Evolutionary conservation across 2,797 vertebrate genomes (phyloP), one percentile per base, ranked within the genome.

Genomic region (Rhinoraja longicauda): DNA sequence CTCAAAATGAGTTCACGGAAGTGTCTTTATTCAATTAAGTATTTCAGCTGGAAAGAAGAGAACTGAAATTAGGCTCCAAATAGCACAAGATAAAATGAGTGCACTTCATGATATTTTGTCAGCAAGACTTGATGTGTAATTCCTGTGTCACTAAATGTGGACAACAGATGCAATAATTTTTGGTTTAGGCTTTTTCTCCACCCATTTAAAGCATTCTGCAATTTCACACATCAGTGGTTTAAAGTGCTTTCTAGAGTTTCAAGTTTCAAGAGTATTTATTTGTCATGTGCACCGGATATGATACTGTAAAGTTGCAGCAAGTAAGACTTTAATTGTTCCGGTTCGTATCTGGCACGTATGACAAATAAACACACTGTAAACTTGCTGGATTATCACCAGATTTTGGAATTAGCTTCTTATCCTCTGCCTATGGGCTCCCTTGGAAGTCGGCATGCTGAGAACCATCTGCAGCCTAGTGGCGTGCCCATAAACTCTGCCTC

Each of bases 391-490:
- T 91, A 72, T 73, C 36, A 39, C 67, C 70, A 91, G 13, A 17
- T 72, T 91, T 91, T 53, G 2, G 10, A 91, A 73, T 45, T 91
- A 39, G 45, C 13, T 73, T 91, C 36, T 39, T 91, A 73, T 73
- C 67, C 36, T 72, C 26, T 73, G 32, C 67, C 67, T 91, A 21
- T 72, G 39, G 36, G 12, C 12, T 92, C 26, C 26, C 45, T 92
- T 45, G 39, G 32, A 92, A 57, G 45, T 92, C 53, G 39, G 3
- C 39, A 9, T 73, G 26, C 70, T 75, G 67, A 73, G 90, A 75
- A 73, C 90, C 90, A 92, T 75, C 90, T 53, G 90, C 26, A 73
- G 70, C 70, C 73, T 92, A 90, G 72, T 73, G 45, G 26, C 1
- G 0, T 92, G 70, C 72, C 90, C 90, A 92, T n/a, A 75, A 45